Percentiles rank a stretch among this genome's conserved stretches.
phyloP scores from a whole-genome alignment of 2,888 invertebrate genomes.

The Eupithecia exiguata region DNA sequence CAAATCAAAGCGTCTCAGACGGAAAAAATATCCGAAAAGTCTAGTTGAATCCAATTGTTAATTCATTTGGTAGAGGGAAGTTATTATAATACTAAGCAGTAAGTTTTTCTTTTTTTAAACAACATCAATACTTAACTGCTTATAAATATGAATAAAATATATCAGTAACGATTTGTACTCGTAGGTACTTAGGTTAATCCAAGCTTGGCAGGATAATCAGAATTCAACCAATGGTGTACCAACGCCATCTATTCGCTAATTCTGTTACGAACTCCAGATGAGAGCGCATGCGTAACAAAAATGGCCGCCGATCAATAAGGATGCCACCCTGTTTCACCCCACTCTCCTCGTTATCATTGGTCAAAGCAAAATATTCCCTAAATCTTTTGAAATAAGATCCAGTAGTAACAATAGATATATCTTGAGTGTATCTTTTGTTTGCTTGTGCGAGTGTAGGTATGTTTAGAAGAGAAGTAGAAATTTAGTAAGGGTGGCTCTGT shows the following conservation, averaged over 20 bases:
- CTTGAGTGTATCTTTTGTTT: conserved; percentile 67
- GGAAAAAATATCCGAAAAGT: neutral
- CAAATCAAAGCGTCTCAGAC: too few species aligned
- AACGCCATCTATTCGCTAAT: conserved; percentile 71
- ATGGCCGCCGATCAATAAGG: conserved; percentile 80
- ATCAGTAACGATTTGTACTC: neutral
- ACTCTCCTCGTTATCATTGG: conserved; percentile 44
- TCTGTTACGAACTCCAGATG: conserved; percentile 47
- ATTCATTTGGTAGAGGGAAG: neutral
- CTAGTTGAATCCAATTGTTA: neutral
- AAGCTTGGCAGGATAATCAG: neutral
- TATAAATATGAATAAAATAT: too few species aligned
- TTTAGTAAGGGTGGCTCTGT: conserved; percentile 15
- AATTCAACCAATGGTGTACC: conserved; percentile 39
- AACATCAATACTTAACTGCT: too few species aligned
- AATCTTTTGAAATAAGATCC: conserved; percentile 43
- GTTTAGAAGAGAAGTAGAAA: conserved; percentile 42
- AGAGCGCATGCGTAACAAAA: conserved; percentile 73
- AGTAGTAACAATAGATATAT: conserved; percentile 54
- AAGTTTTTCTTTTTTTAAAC: too few species aligned
- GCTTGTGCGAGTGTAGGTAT: conserved; percentile 50
- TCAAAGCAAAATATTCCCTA: conserved; percentile 53
- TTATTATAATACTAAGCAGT: neutral
- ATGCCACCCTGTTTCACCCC: conserved; percentile 73
- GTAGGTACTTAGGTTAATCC: neutral